phyloP scores from a whole-genome alignment of 2,888 invertebrate species.

The Apeira syringaria region DNA sequence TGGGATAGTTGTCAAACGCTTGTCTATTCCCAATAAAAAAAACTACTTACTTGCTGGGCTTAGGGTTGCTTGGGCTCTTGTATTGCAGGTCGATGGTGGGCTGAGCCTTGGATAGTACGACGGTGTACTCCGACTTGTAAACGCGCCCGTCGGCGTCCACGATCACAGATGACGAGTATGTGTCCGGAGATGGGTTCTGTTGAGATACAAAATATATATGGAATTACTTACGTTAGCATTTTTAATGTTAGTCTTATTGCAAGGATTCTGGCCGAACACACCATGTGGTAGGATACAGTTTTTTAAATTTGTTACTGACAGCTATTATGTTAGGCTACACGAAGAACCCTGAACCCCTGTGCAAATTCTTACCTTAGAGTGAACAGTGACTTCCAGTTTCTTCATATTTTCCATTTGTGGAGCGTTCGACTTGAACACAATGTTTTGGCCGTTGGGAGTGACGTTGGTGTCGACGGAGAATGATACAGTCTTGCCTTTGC shows the following conservation, averaged over 20 bases:
- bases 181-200: constrained; percentile 66
- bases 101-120: constrained; percentile 78
- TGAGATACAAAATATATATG: no score
- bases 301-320: no score
- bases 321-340: no score
- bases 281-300: no score
- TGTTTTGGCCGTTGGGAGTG: constrained; percentile 47
- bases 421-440: constrained; percentile 52
- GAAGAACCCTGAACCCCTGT: no score
- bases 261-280: no score
- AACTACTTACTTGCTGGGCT: constrained; percentile 61
- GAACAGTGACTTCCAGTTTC: constrained; percentile 71
- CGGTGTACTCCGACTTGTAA: constrained; percentile 79
- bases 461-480: constrained; percentile 59
- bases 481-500: constrained; percentile 68
- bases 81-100: constrained; percentile 83
- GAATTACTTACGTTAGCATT: no score
- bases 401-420: constrained; percentile 76
- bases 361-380: constrained; percentile 66
- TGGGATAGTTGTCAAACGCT: no score
- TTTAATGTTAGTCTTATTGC: no score
- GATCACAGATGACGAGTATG: constrained; percentile 55
- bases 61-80: constrained; percentile 71
- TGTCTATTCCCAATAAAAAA: no score
- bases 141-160: constrained; percentile 83